Percentiles rank a stretch among this genome's conserved stretches.
phyloP scores from a whole-genome alignment of 2,888 invertebrate species.

The Nasonia oneida region DNA sequence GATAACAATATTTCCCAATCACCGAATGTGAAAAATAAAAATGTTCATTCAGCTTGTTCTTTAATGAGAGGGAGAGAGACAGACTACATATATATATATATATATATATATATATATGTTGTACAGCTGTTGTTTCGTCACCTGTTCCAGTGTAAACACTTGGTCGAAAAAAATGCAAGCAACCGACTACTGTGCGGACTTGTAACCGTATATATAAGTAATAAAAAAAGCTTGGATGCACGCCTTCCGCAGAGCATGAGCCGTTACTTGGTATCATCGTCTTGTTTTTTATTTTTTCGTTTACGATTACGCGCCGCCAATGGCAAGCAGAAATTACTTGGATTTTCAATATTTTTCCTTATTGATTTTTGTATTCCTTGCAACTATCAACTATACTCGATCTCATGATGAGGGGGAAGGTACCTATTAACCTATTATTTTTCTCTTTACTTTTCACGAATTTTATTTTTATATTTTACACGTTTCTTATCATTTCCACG shows the following conservation, averaged over 20 bases:
- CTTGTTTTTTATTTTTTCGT: conserved; percentile 5
- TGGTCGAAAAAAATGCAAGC: conserved; percentile 23
- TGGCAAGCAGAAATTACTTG: conserved; percentile 43
- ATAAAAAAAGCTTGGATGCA: background rate
- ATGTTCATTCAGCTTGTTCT: background rate
- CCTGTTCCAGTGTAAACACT: conserved; percentile 36
- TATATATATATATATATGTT: background rate
- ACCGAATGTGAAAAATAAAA: background rate
- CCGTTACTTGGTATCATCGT: conserved; percentile 29
- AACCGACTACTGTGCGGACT: background rate
- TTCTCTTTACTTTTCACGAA: background rate
- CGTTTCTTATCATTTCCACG: background rate
- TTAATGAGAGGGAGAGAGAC: background rate
- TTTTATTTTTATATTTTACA: background rate
- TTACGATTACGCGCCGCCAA: conserved; percentile 12
- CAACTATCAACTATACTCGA: conserved; percentile 26
- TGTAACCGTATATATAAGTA: background rate
- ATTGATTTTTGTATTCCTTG: conserved; percentile 40
- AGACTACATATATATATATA: background rate
- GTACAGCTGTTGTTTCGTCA: conserved; percentile 32
- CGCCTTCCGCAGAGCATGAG: conserved; percentile 26
- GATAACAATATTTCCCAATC: background rate
- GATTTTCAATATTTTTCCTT: conserved; percentile 33
- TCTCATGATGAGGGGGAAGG: conserved; percentile 34
- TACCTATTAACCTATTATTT: conserved; percentile 36